These are phyloP conservation scores for Harpegnathos saltator DNA, from an alignment of 1,140 invertebrate species.

Conservation along the genomic window DNA sequence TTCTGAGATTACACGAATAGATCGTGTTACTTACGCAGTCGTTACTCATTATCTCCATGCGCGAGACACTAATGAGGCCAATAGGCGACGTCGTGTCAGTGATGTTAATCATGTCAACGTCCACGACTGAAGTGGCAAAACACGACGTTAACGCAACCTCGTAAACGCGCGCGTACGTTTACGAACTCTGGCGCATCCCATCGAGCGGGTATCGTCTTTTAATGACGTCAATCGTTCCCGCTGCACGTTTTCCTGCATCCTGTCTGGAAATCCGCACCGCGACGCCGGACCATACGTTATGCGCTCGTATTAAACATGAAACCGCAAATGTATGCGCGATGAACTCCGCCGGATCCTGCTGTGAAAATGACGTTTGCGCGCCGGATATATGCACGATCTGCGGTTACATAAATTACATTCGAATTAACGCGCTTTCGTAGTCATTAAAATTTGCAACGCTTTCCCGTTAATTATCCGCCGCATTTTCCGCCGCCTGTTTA, in stretches of 20 bases:
- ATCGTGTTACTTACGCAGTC: background rate
- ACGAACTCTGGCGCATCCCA: background rate
- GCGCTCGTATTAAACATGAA: slow-evolving; percentile 39
- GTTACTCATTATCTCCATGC: background rate
- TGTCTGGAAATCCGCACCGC: slow-evolving; percentile 34
- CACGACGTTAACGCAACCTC: slow-evolving; percentile 4
- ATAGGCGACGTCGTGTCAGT: background rate
- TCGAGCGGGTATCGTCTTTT: background rate
- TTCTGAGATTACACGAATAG: background rate
- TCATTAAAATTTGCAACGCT: slow-evolving; percentile 51
- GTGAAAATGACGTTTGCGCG: slow-evolving; percentile 16
- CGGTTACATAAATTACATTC: slow-evolving; percentile 42
- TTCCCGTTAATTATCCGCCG: slow-evolving; percentile 25
- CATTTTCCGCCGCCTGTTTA: slow-evolving; percentile 7
- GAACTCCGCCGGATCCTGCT: background rate
- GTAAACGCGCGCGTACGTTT: background rate
- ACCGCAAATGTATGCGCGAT: slow-evolving; percentile 51
- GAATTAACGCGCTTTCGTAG: slow-evolving; percentile 32
- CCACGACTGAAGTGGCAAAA: background rate
- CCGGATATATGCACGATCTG: slow-evolving; percentile 4
- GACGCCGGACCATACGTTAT: background rate
- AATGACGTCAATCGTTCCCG: slow-evolving; percentile 42
- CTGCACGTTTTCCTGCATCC: background rate
- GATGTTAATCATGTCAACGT: slow-evolving; percentile 1
- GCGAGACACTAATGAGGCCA: background rate